Percentiles rank a stretch among this genome's conserved stretches.
Conservation (phyloP, 1,140 invertebrate genomes). For the Fopius arisanus region DNA sequence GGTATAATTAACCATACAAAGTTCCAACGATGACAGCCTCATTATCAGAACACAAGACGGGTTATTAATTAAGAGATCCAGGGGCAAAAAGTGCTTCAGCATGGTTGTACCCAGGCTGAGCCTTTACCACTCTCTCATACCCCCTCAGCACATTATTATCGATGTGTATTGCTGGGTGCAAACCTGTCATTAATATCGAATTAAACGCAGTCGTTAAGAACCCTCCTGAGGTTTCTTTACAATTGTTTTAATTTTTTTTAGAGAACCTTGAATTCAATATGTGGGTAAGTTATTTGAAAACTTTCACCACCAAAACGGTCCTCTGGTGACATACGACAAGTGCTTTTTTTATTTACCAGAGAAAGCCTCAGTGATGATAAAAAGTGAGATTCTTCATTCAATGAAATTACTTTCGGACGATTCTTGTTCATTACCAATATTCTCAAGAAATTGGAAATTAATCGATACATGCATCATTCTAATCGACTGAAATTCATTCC, state of each 20-base stretch:
- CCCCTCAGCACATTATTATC: not conserved
- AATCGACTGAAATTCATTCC: too few relatives aligned
- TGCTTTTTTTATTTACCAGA: slow-evolving; percentile 1
- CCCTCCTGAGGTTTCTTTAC: not conserved
- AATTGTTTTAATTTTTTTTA: not conserved
- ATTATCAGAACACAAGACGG: not conserved
- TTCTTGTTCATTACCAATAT: not conserved
- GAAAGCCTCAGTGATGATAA: not conserved
- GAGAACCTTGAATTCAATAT: not conserved
- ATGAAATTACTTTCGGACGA: not conserved
- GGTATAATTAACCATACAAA: not conserved
- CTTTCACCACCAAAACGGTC: slow-evolving; percentile 8
- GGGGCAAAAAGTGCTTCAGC: not conserved
- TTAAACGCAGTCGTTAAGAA: not conserved
- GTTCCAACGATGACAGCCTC: not conserved
- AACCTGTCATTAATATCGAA: slow-evolving; percentile 11
- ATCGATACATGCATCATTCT: too few relatives aligned
- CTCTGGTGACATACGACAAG: not conserved
- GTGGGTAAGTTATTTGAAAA: not conserved
- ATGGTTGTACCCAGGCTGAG: not conserved
- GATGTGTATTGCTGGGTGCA: slow-evolving; percentile 3
- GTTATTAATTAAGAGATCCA: slow-evolving; percentile 3
- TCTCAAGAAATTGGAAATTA: too few relatives aligned
- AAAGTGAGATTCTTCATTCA: not conserved
- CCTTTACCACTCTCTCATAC: not conserved